A percentile compares a stretch with the other conserved stretches of the same genome.
Conservation (phyloP, 2,113 vertebrate species). For the Lethenteron reissneri region DNA sequence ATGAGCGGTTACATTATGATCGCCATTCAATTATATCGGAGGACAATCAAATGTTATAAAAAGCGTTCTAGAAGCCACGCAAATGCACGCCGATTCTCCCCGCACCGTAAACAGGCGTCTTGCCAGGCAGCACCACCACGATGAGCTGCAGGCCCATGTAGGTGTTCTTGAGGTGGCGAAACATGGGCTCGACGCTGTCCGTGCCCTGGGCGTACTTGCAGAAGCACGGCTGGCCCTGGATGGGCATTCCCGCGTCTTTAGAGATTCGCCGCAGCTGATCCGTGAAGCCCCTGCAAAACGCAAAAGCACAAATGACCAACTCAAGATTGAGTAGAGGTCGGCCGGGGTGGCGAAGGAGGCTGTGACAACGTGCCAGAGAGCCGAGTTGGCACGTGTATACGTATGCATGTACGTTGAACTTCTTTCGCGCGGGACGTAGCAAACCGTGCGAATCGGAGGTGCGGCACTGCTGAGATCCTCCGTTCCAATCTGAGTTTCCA, state of each 20-base stretch:
- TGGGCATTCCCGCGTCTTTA: conserved; percentile 86
- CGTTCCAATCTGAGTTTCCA: too few relatives aligned
- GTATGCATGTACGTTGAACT: too few relatives aligned
- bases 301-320: conserved; percentile 9
- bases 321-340: conserved; percentile 8
- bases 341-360: too few relatives aligned
- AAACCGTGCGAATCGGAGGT: too few relatives aligned
- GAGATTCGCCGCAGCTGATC: conserved; percentile 92
- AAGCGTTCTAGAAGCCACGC: too few relatives aligned
- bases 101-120: conserved; percentile 76
- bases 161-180: conserved; percentile 92
- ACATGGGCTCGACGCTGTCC: conserved; percentile 96
- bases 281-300: conserved; percentile 49
- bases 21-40: too few relatives aligned
- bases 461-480: too few relatives aligned
- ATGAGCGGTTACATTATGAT: too few relatives aligned
- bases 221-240: conserved; percentile 93
- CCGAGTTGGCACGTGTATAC: too few relatives aligned
- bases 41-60: too few relatives aligned
- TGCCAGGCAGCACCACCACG: conserved; percentile 88
- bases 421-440: too few relatives aligned
- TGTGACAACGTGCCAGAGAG: too few relatives aligned
- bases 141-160: conserved; percentile 94
- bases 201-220: conserved; percentile 94
- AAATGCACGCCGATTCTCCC: not conserved